Evolutionary conservation across 2,113 vertebrate genomes (phyloP).

Genomic region (Sinocyclocheilus anophthalmus): DNA sequence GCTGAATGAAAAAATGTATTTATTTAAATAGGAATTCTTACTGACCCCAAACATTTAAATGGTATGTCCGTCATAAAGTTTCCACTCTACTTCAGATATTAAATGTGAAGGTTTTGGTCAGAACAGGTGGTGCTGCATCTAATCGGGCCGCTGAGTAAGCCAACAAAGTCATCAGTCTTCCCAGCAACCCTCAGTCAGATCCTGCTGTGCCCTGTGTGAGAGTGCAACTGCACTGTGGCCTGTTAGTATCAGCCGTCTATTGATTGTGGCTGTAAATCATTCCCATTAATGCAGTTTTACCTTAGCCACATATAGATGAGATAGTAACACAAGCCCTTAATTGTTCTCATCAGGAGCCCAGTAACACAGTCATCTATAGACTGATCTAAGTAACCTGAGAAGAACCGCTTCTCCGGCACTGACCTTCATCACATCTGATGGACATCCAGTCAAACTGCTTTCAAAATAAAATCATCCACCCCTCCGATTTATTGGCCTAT

Average conservation of each 20-base stretch:
- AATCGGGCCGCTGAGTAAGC: conserved; percentile 47
- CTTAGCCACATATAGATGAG: conserved; percentile 67
- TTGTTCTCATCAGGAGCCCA: conserved; percentile 61
- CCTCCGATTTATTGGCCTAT: conserved; percentile 18
- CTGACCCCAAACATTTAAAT: neutral
- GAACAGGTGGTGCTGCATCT: neutral
- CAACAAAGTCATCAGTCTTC: conserved; percentile 59
- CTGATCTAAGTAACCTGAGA: conserved; percentile 65
- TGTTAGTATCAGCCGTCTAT: conserved; percentile 64
- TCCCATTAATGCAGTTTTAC: conserved; percentile 73
- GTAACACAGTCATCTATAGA: conserved; percentile 50
- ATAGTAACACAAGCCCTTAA: conserved; percentile 72
- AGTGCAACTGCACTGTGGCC: conserved; percentile 50
- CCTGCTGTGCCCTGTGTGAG: conserved; percentile 27
- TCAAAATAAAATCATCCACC: neutral
- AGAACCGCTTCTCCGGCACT: conserved; percentile 21
- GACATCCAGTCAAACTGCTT: conserved; percentile 29
- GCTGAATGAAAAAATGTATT: neutral
- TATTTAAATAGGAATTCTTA: neutral
- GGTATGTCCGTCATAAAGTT: neutral
- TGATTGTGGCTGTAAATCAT: conserved; percentile 63
- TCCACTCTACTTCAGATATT: neutral
- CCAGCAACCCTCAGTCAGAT: conserved; percentile 28
- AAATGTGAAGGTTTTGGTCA: neutral
- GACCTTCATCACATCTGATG: conserved; percentile 63